These are phyloP conservation scores for Callionymus lyra DNA, from an alignment of 2,113 vertebrate genomes.

Conservation along the genomic window DNA sequence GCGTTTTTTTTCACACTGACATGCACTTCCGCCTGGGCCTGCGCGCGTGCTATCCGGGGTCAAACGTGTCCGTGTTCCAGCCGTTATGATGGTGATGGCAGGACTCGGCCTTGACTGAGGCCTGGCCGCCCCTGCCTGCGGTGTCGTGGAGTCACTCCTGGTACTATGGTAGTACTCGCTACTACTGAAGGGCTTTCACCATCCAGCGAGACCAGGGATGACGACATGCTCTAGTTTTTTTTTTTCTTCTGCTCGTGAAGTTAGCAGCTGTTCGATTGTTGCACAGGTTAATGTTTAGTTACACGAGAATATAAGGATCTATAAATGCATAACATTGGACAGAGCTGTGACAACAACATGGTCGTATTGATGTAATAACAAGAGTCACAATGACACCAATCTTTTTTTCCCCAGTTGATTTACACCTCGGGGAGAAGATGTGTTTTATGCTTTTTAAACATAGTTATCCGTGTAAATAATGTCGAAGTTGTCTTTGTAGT, in stretches of 20 bases:
- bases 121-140: constrained; percentile 55
- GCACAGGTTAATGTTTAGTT: no score
- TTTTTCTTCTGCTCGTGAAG: constrained; percentile 20
- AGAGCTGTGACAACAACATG: no score
- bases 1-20: constrained; percentile 3
- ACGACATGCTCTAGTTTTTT: constrained; percentile 44
- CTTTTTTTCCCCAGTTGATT: no score
- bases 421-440: no score
- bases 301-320: no score
- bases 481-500: no score
- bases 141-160: constrained; percentile 59
- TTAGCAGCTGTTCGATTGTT: constrained; percentile 23
- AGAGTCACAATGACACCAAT: no score
- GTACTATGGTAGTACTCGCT: constrained; percentile 58
- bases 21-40: background rate
- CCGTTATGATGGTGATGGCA: constrained; percentile 22
- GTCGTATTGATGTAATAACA: no score
- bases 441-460: no score
- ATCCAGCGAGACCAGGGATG: constrained; percentile 42
- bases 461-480: no score
- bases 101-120: constrained; percentile 62
- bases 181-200: constrained; percentile 60
- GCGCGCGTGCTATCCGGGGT: constrained; percentile 22
- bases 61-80: constrained; percentile 14
- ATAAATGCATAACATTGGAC: no score